Conservation (phyloP, 2,797 vertebrate genomes). For the Babyrousa celebensis region DNA sequence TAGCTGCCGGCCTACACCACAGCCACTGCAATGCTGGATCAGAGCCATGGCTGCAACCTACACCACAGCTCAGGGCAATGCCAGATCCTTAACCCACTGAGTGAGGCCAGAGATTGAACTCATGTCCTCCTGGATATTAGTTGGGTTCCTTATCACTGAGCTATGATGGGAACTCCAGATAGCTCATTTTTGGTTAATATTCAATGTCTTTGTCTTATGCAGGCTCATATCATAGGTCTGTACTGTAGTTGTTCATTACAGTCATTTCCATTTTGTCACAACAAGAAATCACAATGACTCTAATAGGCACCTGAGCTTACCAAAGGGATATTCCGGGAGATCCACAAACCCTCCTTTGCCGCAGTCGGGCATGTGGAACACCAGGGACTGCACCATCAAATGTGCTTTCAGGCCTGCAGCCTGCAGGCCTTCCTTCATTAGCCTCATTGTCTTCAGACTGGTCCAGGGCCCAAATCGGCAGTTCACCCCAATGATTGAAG, state of each 20-base stretch:
- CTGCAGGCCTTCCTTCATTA: slow-evolving; percentile 96
- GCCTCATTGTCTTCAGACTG: slow-evolving; percentile 93
- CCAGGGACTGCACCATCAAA: slow-evolving; percentile 95
- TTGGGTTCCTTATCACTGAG: too few relatives aligned
- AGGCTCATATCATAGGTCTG: neutral
- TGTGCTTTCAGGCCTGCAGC: slow-evolving; percentile 94
- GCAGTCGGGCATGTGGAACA: slow-evolving; percentile 96
- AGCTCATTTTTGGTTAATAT: neutral
- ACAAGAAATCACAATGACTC: neutral
- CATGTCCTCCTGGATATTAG: too few relatives aligned
- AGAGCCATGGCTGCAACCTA: too few relatives aligned
- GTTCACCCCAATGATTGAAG: slow-evolving; percentile 95
- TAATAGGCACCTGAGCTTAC: slow-evolving; percentile 87
- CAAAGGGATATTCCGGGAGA: slow-evolving; percentile 97
- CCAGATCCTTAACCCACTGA: too few relatives aligned
- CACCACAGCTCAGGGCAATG: too few relatives aligned
- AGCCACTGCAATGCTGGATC: too few relatives aligned
- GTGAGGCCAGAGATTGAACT: too few relatives aligned
- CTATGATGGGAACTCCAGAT: neutral
- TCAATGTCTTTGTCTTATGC: neutral
- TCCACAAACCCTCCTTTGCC: slow-evolving; percentile 96
- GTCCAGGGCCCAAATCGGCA: slow-evolving; percentile 96
- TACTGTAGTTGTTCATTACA: neutral
- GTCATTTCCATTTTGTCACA: neutral
- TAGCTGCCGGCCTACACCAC: too few relatives aligned